Evolutionary conservation across 2,888 invertebrate genomes (phyloP).

Genomic region (Ypsolopha scabrella): DNA sequence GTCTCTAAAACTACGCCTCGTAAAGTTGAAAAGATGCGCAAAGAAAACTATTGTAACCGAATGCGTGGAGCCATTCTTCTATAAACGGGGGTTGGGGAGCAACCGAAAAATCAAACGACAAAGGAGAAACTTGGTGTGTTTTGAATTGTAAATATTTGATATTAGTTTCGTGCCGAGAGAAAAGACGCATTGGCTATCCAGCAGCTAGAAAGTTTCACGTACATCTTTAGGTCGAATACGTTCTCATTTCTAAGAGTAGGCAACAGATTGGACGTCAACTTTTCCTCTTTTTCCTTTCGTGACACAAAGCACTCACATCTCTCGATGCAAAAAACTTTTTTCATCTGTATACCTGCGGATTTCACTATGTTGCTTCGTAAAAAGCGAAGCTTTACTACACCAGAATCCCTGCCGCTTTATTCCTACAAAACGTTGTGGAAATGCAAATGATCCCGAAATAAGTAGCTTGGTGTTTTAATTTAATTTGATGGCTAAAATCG

Average conservation of each 20-base stretch:
- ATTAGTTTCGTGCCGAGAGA: constrained; percentile 17
- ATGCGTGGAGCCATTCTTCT: constrained; percentile 11
- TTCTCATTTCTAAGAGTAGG: constrained; percentile 53
- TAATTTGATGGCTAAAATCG: background rate
- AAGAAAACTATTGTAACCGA: constrained; percentile 22
- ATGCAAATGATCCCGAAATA: no score
- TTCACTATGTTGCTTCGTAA: background rate
- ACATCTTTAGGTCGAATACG: constrained; percentile 27
- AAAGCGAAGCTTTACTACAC: background rate
- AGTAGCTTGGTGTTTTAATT: background rate
- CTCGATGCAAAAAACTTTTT: constrained; percentile 30
- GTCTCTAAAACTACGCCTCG: constrained; percentile 28
- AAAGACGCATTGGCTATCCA: constrained; percentile 16
- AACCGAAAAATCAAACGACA: constrained; percentile 1
- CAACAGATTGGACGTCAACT: constrained; percentile 51
- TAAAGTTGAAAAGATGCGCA: constrained; percentile 36
- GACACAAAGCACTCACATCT: constrained; percentile 41
- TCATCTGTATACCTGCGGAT: constrained; percentile 17
- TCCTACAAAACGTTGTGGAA: no score
- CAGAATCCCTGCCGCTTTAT: no score
- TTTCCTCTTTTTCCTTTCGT: constrained; percentile 38
- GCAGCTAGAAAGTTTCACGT: constrained; percentile 28
- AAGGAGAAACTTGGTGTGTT: constrained; percentile 7
- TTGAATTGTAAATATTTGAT: constrained; percentile 14
- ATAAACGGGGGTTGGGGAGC: background rate